phyloP scores from a whole-genome alignment of 2,888 invertebrate species.

The Candidula unifasciata region DNA sequence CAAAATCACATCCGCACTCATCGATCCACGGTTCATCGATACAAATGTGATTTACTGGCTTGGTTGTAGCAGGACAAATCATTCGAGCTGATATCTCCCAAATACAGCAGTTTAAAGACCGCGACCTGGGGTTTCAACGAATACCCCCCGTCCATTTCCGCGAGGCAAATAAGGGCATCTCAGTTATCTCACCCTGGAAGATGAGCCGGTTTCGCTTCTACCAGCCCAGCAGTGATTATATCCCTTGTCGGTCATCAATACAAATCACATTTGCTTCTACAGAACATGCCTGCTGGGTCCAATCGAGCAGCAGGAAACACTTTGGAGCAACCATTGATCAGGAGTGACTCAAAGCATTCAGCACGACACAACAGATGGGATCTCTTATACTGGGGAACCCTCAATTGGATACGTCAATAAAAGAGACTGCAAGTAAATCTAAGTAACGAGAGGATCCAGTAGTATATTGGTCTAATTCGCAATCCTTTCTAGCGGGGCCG shows the following conservation, averaged over 20 bases:
- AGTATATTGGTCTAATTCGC: background rate
- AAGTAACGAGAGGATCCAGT: background rate
- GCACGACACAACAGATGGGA: no score
- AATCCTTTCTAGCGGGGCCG: background rate
- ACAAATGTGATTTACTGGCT: constrained; percentile 30
- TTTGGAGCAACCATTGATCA: background rate
- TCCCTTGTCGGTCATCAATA: background rate
- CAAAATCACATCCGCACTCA: background rate
- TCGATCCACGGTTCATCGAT: constrained; percentile 20
- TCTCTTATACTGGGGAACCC: background rate
- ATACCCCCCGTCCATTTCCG: background rate
- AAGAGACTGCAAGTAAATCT: background rate
- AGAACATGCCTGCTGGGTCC: background rate
- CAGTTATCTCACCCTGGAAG: no score
- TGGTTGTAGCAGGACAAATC: background rate
- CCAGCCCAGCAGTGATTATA: background rate
- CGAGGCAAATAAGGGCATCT: background rate
- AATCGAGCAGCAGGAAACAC: background rate
- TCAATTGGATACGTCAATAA: background rate
- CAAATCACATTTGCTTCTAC: constrained; percentile 12
- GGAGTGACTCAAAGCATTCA: background rate
- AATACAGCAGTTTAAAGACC: background rate
- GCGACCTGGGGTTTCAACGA: background rate
- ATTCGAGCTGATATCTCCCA: background rate
- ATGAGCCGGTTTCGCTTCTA: constrained; percentile 12